phyloP scores from a whole-genome alignment of 2,113 vertebrate species.

The Thamnaconus septentrionalis region DNA sequence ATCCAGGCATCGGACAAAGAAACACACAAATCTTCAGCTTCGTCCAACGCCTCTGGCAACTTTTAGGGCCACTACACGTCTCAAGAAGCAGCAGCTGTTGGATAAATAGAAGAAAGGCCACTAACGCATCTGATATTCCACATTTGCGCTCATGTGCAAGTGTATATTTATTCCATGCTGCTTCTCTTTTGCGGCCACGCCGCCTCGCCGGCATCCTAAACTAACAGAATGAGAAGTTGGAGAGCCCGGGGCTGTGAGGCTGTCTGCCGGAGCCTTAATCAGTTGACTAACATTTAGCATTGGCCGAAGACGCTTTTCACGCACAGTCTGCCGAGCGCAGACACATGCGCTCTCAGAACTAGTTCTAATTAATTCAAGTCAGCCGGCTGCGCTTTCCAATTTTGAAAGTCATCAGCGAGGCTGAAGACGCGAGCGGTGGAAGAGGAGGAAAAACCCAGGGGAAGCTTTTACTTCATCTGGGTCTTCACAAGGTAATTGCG shows the following conservation, averaged over 20 bases:
- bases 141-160: conserved; percentile 8
- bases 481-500: neutral
- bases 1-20: too few relatives aligned
- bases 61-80: neutral
- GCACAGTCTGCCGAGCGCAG: conserved; percentile 6
- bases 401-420: conserved; percentile 3
- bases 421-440: neutral
- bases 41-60: conserved; percentile 1
- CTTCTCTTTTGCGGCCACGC: conserved; percentile 12
- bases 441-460: neutral
- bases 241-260: conserved; percentile 10
- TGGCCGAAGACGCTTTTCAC: conserved; percentile 9
- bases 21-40: neutral
- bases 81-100: conserved; percentile 15
- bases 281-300: conserved; percentile 14
- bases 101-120: conserved; percentile 12
- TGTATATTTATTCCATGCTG: conserved; percentile 22
- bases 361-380: conserved; percentile 8
- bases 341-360: conserved; percentile 7
- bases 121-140: conserved; percentile 8
- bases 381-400: neutral
- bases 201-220: conserved; percentile 18
- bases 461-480: conserved; percentile 1
- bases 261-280: conserved; percentile 28
- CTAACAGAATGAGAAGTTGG: conserved; percentile 41